Evolutionary conservation across 2,113 vertebrate species (phyloP), one percentile per base, ranked within the genome.

Genomic region (Piprites chloris): DNA sequence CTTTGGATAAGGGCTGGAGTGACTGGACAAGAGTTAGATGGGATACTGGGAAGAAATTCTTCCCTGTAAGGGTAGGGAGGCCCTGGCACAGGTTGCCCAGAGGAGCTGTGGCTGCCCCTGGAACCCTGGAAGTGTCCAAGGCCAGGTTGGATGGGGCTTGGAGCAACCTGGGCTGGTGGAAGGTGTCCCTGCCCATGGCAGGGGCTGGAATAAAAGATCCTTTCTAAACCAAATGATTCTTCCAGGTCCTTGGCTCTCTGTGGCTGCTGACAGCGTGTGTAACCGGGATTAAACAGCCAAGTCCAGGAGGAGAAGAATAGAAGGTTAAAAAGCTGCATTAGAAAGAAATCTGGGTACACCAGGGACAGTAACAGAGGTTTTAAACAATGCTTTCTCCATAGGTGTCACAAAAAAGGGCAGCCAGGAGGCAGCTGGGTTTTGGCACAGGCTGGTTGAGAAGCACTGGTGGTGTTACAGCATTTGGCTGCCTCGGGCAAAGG

Each of bases 231-330:
- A 26, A 61, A 75, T 5, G 5, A 5, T 12, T 30, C 46, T 37
- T 53, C 53, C 79, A 53, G 6, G 56, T 81, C 74, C n/a, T 66
- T 11, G 42, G 2, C 55, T 66, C 58, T 14, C 79, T 24, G 47
- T 20, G 65, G 2, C 21, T n/a, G 69, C 74, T 30, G 23, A 0
- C 10, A 7, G n/a, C 0, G 0, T 72, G 37, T 7, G 1, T 12
- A 33, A 30, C 37, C 2, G 2, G 44, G 50, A 21, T 24, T 14
- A 20, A 85, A 42, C 6, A 28, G 73, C 53, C 16, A 37, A 52
- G 46, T 5, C 61, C 74, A 65, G 0, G 20, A 75, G 90, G 65
- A 75, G n/a, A 52, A 59, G 47, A 89, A 71, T 4, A n/a, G 42
- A 18, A 22, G 0, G 11, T 26, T 19, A 33, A 75, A 87, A 82